Evolutionary conservation across 2,797 vertebrate species (phyloP), one percentile per base, ranked within the genome.

Genomic region (Scleropages formosus): DNA sequence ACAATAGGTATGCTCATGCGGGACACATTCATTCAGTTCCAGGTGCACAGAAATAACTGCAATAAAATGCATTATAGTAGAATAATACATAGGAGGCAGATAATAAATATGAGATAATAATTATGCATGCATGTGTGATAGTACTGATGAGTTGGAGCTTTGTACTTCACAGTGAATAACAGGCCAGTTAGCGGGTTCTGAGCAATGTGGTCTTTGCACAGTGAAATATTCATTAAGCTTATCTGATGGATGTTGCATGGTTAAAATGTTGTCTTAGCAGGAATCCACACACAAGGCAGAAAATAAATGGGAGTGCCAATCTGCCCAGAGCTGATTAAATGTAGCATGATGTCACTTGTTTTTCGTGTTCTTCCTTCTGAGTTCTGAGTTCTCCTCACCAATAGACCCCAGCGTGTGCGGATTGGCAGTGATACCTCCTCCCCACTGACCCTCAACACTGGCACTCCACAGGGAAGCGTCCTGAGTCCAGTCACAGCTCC

Each of bases 241-340:
- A 22, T 18, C 66, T 47, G 24, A 22, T 69, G 26, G 69, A 69
- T 69, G 24, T 49, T 24, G 62, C 47, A 53, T 66, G 18, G 26
- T 58, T 16, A 44, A 67, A 70, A 67, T 39, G 44, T 46, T 56
- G 27, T 11, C 62, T 44, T 75, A 67, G n/a, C 63, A 67, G 46
- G n/a, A 64, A 59, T 67, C 27, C 63, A 67, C 53, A 66, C 63
- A 68, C 49, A 39, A 22, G 39, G 39, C 53, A 61, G 39, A 61
- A 75, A 69, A 75, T 56, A 69, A 61, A 59, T 15, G 39, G 64
- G 65, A 68, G 61, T 56, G 31, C 3, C n/a, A 72, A 31, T 72
- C 74, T 47, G 66, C 39, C 16, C 66, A 62, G 66, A 61, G 65
- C 58, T 69, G 31, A 68, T 60, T 49, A 44, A 58, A 8, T 49